A percentile compares a stretch with the other conserved stretches of the same genome.
Evolutionary conservation across 2,113 vertebrate species (phyloP).

Genomic region (Melanostigma gelatinosum): DNA sequence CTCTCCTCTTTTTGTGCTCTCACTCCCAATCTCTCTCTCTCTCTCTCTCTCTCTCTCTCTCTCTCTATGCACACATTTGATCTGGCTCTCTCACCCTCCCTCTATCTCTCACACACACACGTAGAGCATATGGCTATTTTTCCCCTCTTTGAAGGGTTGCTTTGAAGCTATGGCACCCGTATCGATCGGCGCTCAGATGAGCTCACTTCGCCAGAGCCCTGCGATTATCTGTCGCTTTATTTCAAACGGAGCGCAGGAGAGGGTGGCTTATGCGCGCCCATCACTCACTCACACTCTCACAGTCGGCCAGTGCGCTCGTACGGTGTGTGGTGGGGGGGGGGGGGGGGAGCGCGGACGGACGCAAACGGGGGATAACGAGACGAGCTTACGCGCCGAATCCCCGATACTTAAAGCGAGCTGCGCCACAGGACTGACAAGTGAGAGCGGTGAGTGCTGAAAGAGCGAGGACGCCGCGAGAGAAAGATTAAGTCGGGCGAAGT

Average conservation of each 20-base stretch:
- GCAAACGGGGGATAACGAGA: conserved; percentile 71
- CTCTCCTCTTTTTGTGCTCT: conserved; percentile 45
- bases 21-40: conserved; percentile 25
- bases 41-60: conserved; percentile 9
- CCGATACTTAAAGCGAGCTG: conserved; percentile 76
- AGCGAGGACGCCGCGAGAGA: conserved; percentile 67
- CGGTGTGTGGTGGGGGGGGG: background rate
- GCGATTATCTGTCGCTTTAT: conserved; percentile 84
- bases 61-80: background rate
- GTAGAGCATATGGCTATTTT: conserved; percentile 78
- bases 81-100: background rate
- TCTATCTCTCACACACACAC: conserved; percentile 7
- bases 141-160: conserved; percentile 78
- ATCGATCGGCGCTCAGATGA: conserved; percentile 82
- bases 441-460: conserved; percentile 68
- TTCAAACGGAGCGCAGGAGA: conserved; percentile 79
- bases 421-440: conserved; percentile 74
- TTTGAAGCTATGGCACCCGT: conserved; percentile 80
- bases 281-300: conserved; percentile 78
- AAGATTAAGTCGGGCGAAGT: conserved; percentile 72
- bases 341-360: background rate
- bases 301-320: conserved; percentile 63
- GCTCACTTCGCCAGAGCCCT: conserved; percentile 78
- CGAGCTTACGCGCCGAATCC: conserved; percentile 74
- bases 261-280: conserved; percentile 75